Percentiles rank a stretch among this genome's conserved stretches.
These are phyloP conservation scores for Melanostoma scalare DNA, from an alignment of 2,888 invertebrate genomes.

Conservation along the genomic window DNA sequence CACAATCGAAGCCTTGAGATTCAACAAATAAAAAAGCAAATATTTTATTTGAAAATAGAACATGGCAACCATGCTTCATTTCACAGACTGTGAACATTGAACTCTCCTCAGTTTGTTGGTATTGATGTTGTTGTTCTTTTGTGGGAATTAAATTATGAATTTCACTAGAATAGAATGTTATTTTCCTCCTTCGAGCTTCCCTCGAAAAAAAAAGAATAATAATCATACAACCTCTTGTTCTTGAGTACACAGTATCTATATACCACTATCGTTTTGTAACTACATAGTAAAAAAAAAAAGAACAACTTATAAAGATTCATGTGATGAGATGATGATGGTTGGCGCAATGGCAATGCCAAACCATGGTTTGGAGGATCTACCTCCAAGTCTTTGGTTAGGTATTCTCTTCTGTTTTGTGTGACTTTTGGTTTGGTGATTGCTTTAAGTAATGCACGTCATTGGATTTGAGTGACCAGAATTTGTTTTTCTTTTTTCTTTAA, in stretches of 20 bases:
- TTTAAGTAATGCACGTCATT: slow-evolving; percentile 59
- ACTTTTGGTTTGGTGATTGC: slow-evolving; percentile 44
- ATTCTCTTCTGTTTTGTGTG: slow-evolving; percentile 24
- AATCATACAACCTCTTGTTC: slow-evolving; percentile 23
- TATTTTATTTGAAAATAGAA: not conserved
- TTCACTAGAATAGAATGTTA: slow-evolving; percentile 68
- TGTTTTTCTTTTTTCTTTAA: not conserved
- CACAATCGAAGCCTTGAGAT: too few species aligned
- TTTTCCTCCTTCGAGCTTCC: slow-evolving; percentile 46
- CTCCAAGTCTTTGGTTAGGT: slow-evolving; percentile 18
- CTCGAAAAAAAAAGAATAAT: slow-evolving; percentile 36
- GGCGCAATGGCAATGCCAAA: slow-evolving; percentile 13
- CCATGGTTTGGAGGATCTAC: slow-evolving; percentile 26
- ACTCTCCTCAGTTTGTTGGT: slow-evolving; percentile 41
- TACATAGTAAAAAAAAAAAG: slow-evolving; percentile 9
- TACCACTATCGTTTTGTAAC: not conserved
- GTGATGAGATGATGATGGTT: slow-evolving; percentile 34
- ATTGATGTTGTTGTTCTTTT: slow-evolving; percentile 50
- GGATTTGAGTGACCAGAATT: slow-evolving; percentile 63
- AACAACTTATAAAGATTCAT: slow-evolving; percentile 26
- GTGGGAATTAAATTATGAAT: slow-evolving; percentile 72
- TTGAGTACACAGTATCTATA: slow-evolving; percentile 23
- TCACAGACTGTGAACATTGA: slow-evolving; percentile 60
- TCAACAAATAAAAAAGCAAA: too few species aligned
- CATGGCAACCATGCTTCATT: slow-evolving; percentile 7